Conservation (phyloP, 2,113 vertebrate species). For the Leuciscus idus region DNA sequence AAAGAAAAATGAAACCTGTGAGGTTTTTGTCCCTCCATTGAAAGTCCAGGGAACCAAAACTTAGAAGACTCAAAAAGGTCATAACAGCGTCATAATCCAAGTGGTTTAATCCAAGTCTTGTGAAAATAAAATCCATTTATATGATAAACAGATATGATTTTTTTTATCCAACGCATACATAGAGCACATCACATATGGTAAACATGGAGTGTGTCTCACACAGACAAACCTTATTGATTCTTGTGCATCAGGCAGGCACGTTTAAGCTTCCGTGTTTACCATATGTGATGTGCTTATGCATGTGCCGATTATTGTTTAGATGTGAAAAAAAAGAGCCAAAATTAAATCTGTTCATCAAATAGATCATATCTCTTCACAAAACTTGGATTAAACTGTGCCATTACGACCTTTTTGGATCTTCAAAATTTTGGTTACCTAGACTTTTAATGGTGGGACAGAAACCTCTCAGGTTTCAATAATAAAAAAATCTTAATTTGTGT, state of each 20-base stretch:
- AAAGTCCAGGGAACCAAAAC: neutral
- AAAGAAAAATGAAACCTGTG: neutral
- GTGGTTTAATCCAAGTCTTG: neutral
- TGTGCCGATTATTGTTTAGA: no score
- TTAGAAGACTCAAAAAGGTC: neutral
- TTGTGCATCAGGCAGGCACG: neutral
- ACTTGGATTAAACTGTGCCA: neutral
- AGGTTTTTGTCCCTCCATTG: neutral
- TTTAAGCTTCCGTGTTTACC: no score
- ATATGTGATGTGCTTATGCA: no score
- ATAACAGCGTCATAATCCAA: neutral
- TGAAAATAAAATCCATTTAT: neutral
- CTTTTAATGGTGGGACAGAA: neutral
- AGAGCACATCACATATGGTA: neutral
- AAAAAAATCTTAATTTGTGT: neutral
- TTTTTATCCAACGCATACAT: neutral
- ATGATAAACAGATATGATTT: neutral
- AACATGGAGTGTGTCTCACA: no score
- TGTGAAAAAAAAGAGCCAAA: no score
- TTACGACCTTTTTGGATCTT: neutral
- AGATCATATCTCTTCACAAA: neutral
- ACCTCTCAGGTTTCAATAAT: neutral
- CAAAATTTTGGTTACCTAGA: neutral
- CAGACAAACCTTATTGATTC: no score
- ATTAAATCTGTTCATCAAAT: no score